phyloP scores from a whole-genome alignment of 2,113 vertebrate species.

The Phrynosoma platyrhinos region DNA sequence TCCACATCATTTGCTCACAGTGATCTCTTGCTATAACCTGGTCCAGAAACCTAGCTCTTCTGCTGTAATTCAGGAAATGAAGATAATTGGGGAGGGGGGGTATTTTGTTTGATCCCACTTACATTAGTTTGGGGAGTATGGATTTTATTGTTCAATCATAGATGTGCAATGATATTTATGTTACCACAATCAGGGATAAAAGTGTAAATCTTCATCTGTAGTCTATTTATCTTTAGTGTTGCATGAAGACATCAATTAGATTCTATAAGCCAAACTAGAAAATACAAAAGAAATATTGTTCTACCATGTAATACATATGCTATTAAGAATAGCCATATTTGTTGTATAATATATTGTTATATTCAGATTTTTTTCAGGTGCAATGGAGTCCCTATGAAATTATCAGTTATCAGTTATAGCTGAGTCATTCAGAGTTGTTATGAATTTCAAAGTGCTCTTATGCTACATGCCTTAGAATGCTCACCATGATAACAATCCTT shows the following conservation, averaged over 20 bases:
- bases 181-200: neutral
- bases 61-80: neutral
- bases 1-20: neutral
- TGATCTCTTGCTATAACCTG: neutral
- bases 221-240: too few species aligned
- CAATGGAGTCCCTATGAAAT: neutral
- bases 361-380: neutral
- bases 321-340: neutral
- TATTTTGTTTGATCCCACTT: neutral
- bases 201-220: too few species aligned
- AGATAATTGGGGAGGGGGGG: neutral
- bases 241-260: neutral
- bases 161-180: neutral
- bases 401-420: neutral
- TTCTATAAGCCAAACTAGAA: neutral
- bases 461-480: neutral
- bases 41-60: neutral
- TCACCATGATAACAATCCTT: neutral
- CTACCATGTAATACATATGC: neutral
- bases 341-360: neutral
- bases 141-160: neutral
- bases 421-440: neutral
- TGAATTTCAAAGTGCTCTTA: neutral
- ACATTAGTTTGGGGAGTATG: neutral
- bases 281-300: neutral